Evolutionary conservation across 2,888 invertebrate species (phyloP).

Genomic region (Cheilosia grossa): DNA sequence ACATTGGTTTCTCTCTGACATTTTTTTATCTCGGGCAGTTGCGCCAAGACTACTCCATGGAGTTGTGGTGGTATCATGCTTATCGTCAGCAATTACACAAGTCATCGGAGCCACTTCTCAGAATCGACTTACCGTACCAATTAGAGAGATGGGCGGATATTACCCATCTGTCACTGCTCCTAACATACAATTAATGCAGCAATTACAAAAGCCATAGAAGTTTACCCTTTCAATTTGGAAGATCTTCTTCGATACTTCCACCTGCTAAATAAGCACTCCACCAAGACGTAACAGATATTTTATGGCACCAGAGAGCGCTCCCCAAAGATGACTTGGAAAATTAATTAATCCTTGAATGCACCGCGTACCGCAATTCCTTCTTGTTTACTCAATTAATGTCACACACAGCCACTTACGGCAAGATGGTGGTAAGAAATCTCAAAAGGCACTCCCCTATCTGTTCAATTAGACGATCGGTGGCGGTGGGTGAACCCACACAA

Average conservation of each 20-base stretch:
- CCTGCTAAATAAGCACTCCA: not conserved
- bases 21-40: too few species aligned
- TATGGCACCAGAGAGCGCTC: not conserved
- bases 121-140: too few species aligned
- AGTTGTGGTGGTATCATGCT: too few species aligned
- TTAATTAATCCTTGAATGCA: constrained; percentile 32
- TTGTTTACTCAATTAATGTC: constrained; percentile 4
- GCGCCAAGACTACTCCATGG: too few species aligned
- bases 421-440: constrained; percentile 13
- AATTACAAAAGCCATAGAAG: too few species aligned
- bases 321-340: not conserved
- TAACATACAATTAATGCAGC: too few species aligned
- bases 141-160: too few species aligned
- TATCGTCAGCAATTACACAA: too few species aligned
- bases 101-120: too few species aligned
- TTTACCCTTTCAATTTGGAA: too few species aligned
- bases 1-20: too few species aligned
- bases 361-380: not conserved
- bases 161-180: too few species aligned
- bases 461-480: constrained; percentile 34
- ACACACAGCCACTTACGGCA: constrained; percentile 9
- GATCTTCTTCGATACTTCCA: not conserved
- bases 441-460: constrained; percentile 32
- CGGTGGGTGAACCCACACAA: not conserved
- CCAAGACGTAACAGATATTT: not conserved